Percentiles rank a stretch among this genome's conserved stretches.
phyloP scores from a whole-genome alignment of 2,113 vertebrate species.

The Antennarius striatus region DNA sequence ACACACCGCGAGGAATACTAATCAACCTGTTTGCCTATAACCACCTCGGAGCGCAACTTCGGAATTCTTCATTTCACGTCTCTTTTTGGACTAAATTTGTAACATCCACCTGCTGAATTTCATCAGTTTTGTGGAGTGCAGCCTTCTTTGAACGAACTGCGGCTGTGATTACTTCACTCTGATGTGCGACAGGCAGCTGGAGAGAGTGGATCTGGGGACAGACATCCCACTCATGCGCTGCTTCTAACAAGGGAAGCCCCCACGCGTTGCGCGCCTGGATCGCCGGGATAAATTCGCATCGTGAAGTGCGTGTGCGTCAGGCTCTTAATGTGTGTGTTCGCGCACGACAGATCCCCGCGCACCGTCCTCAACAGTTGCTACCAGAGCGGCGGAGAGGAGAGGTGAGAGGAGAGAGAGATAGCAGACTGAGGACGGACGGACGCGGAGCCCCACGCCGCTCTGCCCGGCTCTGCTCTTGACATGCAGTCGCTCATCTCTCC shows the following conservation, averaged over 20 bases:
- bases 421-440: slow-evolving; percentile 69
- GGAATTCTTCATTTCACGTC: slow-evolving; percentile 36
- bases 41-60: slow-evolving; percentile 62
- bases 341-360: slow-evolving; percentile 56
- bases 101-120: slow-evolving; percentile 28
- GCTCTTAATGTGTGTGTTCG: slow-evolving; percentile 53
- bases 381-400: slow-evolving; percentile 59
- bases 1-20: slow-evolving; percentile 61
- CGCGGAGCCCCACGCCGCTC: slow-evolving; percentile 73
- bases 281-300: slow-evolving; percentile 25
- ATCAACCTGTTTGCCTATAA: slow-evolving; percentile 72
- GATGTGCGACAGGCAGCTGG: slow-evolving; percentile 33
- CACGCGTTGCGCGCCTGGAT: slow-evolving; percentile 61
- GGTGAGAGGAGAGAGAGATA: slow-evolving; percentile 51
- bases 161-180: slow-evolving; percentile 20
- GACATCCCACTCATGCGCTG: slow-evolving; percentile 34
- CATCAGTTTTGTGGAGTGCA: neutral
- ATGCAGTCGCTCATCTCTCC: slow-evolving; percentile 98
- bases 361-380: slow-evolving; percentile 75
- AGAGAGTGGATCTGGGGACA: slow-evolving; percentile 50
- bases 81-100: slow-evolving; percentile 5
- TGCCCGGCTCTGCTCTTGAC: slow-evolving; percentile 80
- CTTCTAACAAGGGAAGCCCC: slow-evolving; percentile 66
- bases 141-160: neutral
- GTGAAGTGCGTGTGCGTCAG: slow-evolving; percentile 66